phyloP scores from a whole-genome alignment of 2,888 invertebrate species.

The Gymnoscelis rufifasciata region DNA sequence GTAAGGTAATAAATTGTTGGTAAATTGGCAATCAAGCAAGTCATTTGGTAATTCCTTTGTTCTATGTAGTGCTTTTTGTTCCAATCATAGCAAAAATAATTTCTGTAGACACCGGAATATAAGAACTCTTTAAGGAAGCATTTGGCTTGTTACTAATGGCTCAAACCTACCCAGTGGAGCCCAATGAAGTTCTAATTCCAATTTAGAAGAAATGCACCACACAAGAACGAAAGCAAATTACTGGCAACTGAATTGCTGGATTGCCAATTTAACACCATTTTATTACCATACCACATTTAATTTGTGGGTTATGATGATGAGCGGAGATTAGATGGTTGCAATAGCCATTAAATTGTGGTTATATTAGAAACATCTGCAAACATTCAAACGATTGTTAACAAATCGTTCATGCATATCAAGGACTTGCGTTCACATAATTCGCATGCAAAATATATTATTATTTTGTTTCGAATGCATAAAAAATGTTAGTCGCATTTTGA shows the following conservation, averaged over 20 bases:
- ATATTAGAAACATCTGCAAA: neutral
- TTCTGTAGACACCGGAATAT: too few species aligned
- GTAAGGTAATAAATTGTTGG: neutral
- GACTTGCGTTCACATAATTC: neutral
- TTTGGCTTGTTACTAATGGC: too few species aligned
- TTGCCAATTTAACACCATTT: constrained; percentile 1
- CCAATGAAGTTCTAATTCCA: too few species aligned
- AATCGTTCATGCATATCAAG: constrained; percentile 1
- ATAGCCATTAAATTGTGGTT: constrained; percentile 3
- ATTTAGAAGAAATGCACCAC: neutral
- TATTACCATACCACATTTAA: constrained; percentile 1
- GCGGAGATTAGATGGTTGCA: neutral
- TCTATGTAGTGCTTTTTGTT: too few species aligned
- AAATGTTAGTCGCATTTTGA: too few species aligned
- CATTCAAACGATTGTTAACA: neutral
- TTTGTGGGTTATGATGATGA: constrained; percentile 1
- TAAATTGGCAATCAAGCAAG: constrained; percentile 1
- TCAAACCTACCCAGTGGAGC: too few species aligned
- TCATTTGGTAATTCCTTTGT: too few species aligned
- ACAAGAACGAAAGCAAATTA: neutral
- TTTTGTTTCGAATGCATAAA: too few species aligned
- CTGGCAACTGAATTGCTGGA: neutral
- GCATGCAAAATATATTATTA: too few species aligned
- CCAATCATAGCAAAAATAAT: too few species aligned
- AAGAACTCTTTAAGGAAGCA: too few species aligned